phyloP scores from a whole-genome alignment of 2,797 vertebrate genomes.

The Intellagama lesueurii region DNA sequence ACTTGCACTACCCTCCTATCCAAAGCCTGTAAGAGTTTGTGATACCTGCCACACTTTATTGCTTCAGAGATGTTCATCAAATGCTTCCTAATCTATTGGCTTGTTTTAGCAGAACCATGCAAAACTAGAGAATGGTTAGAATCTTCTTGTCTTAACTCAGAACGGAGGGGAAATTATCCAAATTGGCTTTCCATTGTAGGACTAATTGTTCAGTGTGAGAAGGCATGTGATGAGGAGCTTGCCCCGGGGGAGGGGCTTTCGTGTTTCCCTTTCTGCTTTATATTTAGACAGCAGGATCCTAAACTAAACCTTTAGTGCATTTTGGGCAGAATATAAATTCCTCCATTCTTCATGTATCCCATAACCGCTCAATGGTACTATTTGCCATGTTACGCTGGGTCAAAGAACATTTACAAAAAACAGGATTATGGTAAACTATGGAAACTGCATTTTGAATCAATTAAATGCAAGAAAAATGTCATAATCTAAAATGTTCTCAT shows the following conservation, averaged over 20 bases:
- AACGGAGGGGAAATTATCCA: no score
- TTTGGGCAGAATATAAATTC: constrained; percentile 39
- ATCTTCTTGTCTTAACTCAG: no score
- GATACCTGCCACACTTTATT: constrained; percentile 92
- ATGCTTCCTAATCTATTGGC: constrained; percentile 74
- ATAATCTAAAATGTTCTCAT: constrained; percentile 41
- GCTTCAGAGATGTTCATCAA: constrained; percentile 90
- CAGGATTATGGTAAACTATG: constrained; percentile 28
- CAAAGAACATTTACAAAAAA: constrained; percentile 27
- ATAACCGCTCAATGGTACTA: background rate
- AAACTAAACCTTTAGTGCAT: constrained; percentile 60
- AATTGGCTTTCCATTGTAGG: no score
- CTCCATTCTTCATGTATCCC: constrained; percentile 34
- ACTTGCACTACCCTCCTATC: constrained; percentile 94
- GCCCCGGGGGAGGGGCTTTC: no score
- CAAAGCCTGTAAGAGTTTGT: constrained; percentile 93
- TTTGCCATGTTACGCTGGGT: constrained; percentile 12
- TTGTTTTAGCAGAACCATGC: constrained; percentile 10
- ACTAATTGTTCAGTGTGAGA: no score
- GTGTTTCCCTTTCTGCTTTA: no score
- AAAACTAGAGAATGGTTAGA: constrained; percentile 43
- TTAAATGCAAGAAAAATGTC: constrained; percentile 42
- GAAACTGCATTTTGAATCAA: constrained; percentile 48
- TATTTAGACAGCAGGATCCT: no score
- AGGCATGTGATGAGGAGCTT: no score